A percentile compares a stretch with the other conserved stretches of the same genome.
Evolutionary conservation across 2,888 invertebrate species (phyloP).

Genomic region (Ernsta delagoae): DNA sequence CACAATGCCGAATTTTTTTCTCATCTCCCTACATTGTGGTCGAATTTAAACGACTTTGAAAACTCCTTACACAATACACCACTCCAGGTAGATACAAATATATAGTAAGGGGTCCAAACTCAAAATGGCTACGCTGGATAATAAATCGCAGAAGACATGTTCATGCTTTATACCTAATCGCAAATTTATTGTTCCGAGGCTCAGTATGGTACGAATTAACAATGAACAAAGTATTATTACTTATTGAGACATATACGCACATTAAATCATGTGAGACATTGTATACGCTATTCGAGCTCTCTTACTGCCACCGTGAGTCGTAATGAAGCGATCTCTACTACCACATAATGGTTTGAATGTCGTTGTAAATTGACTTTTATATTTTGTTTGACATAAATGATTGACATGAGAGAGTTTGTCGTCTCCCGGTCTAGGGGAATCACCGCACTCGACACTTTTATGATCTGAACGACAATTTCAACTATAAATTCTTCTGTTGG

Average conservation of each 20-base stretch:
- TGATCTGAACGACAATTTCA: conserved; percentile 68
- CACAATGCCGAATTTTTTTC: conserved; percentile 62
- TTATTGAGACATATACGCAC: conserved; percentile 62
- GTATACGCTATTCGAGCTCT: conserved; percentile 57
- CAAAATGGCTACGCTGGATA: conserved; percentile 65
- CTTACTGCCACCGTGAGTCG: conserved; percentile 68
- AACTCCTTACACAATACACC: conserved; percentile 57
- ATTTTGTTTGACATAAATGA: conserved; percentile 84
- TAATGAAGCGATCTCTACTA: conserved; percentile 78
- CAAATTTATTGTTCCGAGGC: conserved; percentile 80
- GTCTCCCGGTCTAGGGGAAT: conserved; percentile 49
- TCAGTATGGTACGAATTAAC: conserved; percentile 74
- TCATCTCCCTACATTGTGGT: conserved; percentile 64
- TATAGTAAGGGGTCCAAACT: conserved; percentile 49
- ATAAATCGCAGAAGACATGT: conserved; percentile 74
- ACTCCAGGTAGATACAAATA: conserved; percentile 71
- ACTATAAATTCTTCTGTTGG: conserved; percentile 78
- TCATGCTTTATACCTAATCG: conserved; percentile 78
- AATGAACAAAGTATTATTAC: conserved; percentile 78
- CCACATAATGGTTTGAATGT: conserved; percentile 70
- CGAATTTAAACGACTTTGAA: conserved; percentile 70
- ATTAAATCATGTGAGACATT: conserved; percentile 69
- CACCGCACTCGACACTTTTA: conserved; percentile 66
- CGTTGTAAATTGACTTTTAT: conserved; percentile 81
- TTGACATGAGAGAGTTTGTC: conserved; percentile 73